Evolutionary conservation across 2,113 vertebrate genomes (phyloP).

Genomic region (Regulus satrapa): DNA sequence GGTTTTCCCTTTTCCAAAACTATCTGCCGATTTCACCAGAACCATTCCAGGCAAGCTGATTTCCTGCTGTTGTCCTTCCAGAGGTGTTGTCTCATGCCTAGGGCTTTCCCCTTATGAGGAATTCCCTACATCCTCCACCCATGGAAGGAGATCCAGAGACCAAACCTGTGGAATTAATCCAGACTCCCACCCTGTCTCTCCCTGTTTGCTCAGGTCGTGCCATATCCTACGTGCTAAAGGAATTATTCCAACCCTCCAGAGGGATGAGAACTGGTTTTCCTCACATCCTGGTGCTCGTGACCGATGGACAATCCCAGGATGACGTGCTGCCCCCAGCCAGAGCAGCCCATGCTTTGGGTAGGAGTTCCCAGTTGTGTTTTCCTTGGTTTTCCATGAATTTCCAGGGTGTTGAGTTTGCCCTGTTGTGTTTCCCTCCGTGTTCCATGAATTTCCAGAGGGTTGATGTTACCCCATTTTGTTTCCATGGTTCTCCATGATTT

Average conservation of each 20-base stretch:
- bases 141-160: neutral
- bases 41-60: neutral
- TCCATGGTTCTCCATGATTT: neutral
- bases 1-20: neutral
- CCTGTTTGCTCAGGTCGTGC: constrained; percentile 73
- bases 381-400: neutral
- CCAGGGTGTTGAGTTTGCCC: rapidly evolving
- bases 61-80: neutral
- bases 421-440: rapidly evolving
- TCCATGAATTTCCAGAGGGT: neutral
- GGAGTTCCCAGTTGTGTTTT: neutral
- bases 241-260: constrained; percentile 80
- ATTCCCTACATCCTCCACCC: neutral
- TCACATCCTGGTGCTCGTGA: constrained; percentile 81
- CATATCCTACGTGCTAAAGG: constrained; percentile 80
- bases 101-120: neutral
- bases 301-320: constrained; percentile 86
- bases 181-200: neutral
- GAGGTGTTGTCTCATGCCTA: rapidly evolving
- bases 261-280: constrained; percentile 81
- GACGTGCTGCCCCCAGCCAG: constrained; percentile 80
- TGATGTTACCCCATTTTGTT: rapidly evolving
- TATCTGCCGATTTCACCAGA: neutral
- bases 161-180: neutral
- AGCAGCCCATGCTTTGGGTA: constrained; percentile 79